These are phyloP conservation scores for Hydrochoerus hydrochaeris DNA, from an alignment of 2,113 vertebrate genomes.

Conservation along the genomic window DNA sequence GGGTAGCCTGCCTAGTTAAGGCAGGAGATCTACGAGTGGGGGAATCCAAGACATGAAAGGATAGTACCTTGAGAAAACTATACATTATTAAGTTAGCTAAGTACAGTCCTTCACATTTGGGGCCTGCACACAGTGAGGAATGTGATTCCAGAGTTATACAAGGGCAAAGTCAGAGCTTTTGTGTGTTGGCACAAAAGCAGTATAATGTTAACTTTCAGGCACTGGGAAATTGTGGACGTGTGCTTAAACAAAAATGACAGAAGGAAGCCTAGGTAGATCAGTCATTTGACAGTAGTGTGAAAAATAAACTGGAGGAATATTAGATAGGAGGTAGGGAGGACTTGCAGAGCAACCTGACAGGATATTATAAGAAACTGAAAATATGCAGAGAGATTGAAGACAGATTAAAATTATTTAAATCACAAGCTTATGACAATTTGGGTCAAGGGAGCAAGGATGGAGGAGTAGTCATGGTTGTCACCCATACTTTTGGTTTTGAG, in stretches of 20 bases:
- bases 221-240: background rate
- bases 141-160: background rate
- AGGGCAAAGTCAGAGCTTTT: background rate
- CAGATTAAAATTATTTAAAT: background rate
- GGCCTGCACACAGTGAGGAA: background rate
- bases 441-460: background rate
- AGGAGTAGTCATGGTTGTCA: background rate
- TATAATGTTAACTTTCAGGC: background rate
- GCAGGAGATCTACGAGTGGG: background rate
- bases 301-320: constrained; percentile 26
- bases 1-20: background rate
- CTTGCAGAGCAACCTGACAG: background rate
- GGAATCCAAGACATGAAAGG: background rate
- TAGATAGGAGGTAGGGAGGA: constrained; percentile 8
- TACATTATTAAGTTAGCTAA: background rate
- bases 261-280: background rate
- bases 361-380: background rate
- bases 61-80: background rate
- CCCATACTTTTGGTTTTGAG: background rate
- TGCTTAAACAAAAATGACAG: constrained; percentile 18
- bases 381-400: background rate
- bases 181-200: background rate
- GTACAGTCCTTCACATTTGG: background rate
- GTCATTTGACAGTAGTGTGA: background rate
- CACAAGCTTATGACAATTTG: background rate